phyloP scores from a whole-genome alignment of 2,888 invertebrate genomes.

The Nemotelus nigrinus region DNA sequence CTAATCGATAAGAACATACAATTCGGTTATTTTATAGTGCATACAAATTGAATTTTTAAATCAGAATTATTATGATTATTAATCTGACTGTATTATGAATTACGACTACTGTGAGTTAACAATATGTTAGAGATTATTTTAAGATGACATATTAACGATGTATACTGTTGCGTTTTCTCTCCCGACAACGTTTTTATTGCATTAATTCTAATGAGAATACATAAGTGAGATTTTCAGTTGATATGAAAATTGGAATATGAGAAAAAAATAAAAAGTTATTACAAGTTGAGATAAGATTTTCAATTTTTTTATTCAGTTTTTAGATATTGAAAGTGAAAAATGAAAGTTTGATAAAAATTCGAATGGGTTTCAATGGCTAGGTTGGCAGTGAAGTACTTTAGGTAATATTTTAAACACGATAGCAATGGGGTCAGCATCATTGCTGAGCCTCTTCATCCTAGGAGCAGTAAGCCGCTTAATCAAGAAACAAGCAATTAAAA shows the following conservation, averaged over 20 bases:
- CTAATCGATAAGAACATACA: conserved; percentile 16
- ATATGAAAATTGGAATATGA: conserved; percentile 33
- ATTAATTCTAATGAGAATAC: neutral
- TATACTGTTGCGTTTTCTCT: conserved; percentile 24
- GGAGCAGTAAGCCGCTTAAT: too few species aligned
- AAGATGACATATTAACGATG: conserved; percentile 10
- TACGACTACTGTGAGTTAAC: conserved; percentile 27
- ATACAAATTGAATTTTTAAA: neutral
- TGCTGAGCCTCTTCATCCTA: too few species aligned
- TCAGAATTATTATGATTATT: neutral
- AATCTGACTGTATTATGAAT: neutral
- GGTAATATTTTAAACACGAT: too few species aligned
- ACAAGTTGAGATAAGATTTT: conserved; percentile 20
- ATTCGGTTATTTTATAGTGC: neutral
- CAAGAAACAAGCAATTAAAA: too few species aligned
- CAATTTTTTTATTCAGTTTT: too few species aligned
- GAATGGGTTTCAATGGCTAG: too few species aligned
- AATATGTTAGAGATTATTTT: conserved; percentile 35
- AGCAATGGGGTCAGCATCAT: too few species aligned
- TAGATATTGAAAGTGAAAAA: too few species aligned
- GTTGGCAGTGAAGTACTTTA: too few species aligned
- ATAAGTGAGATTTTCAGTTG: conserved; percentile 20
- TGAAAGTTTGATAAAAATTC: too few species aligned
- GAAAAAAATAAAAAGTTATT: conserved; percentile 37
- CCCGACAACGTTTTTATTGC: conserved; percentile 19